Conservation (phyloP, 2,113 vertebrate genomes). For the Ia io region DNA sequence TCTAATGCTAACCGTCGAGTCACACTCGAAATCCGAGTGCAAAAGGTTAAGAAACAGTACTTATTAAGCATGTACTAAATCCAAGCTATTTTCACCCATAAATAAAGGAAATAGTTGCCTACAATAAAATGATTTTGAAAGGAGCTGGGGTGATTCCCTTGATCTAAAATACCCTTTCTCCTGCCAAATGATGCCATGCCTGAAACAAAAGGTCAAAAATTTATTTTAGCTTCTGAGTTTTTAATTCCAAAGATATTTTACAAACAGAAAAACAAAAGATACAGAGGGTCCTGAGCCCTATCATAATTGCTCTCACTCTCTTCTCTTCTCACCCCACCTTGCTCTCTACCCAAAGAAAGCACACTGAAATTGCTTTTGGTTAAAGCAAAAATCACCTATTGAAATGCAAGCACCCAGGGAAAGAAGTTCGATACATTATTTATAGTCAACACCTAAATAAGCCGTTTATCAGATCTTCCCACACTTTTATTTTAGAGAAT, state of each 20-base stretch:
- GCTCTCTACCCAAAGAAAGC: not conserved
- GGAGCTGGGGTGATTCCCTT: not conserved
- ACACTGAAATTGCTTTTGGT: not conserved
- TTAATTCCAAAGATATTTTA: constrained; percentile 19
- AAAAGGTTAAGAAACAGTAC: not conserved
- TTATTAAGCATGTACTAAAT: not conserved
- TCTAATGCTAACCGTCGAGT: too few species aligned
- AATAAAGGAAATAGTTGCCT: not conserved
- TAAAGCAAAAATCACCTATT: not conserved
- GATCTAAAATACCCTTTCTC: not conserved
- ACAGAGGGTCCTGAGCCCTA: not conserved
- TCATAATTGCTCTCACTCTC: not conserved
- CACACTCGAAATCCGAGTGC: too few species aligned
- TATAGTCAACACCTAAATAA: not conserved
- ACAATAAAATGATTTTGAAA: not conserved
- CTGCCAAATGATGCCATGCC: not conserved
- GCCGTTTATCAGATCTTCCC: not conserved
- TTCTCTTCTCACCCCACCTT: not conserved
- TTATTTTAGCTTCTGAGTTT: not conserved
- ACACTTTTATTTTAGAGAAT: not conserved
- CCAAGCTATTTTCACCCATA: not conserved
- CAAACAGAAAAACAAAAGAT: constrained; percentile 17
- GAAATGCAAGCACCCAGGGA: not conserved
- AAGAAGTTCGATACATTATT: not conserved
- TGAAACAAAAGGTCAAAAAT: not conserved